phyloP scores from a whole-genome alignment of 2,888 invertebrate genomes.

The Andrena bicolor region DNA sequence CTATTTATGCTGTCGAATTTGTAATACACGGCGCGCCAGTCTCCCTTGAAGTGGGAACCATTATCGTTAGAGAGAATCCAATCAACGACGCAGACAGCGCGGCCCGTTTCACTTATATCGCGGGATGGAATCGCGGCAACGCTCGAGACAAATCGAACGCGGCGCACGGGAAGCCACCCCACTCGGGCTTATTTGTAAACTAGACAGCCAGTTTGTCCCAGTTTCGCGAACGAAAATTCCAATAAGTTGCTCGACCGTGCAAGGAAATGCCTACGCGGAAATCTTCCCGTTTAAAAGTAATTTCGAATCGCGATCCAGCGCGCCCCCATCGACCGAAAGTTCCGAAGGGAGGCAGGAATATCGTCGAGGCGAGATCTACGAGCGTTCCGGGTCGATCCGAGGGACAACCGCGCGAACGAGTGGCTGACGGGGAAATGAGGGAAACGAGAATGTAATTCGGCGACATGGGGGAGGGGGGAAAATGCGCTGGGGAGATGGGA shows the following conservation, averaged over 20 bases:
- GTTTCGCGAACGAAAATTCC: constrained; percentile 43
- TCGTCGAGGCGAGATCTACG: constrained; percentile 2
- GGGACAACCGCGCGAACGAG: constrained; percentile 3
- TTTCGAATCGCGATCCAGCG: constrained; percentile 25
- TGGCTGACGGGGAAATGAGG: constrained; percentile 10
- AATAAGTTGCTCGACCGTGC: constrained; percentile 18
- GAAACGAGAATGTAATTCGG: constrained; percentile 11
- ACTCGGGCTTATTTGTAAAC: constrained; percentile 43
- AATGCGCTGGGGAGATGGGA: neutral
- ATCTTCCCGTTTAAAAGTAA: constrained; percentile 46
- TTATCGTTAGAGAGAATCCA: neutral
- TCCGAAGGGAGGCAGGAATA: neutral
- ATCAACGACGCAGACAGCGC: neutral
- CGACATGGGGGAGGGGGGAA: neutral
- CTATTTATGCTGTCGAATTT: neutral
- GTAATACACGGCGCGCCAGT: neutral
- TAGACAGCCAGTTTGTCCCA: constrained; percentile 41
- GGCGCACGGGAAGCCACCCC: neutral
- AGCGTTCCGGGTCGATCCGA: constrained; percentile 8
- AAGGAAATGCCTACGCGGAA: constrained; percentile 30
- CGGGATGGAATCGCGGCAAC: constrained; percentile 5
- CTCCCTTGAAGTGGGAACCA: neutral
- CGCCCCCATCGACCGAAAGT: constrained; percentile 20
- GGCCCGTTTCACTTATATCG: neutral
- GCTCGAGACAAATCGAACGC: constrained; percentile 21